Conservation (phyloP, 2,113 vertebrate species). For the Poeciliopsis retropinna region DNA sequence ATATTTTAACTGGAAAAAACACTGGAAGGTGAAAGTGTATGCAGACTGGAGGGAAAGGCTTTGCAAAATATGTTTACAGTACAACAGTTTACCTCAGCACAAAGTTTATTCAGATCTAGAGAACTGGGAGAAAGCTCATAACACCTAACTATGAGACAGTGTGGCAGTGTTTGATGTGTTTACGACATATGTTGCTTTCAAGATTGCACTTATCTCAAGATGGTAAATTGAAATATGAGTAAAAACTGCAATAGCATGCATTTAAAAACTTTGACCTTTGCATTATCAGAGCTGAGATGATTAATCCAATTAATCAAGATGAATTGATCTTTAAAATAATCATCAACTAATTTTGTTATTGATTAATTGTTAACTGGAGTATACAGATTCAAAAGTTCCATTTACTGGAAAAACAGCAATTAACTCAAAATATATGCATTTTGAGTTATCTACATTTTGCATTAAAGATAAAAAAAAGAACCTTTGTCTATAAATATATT, state of each 20-base stretch:
- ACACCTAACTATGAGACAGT: background rate
- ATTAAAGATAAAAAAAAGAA: too few species aligned
- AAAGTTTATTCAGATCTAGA: conserved; percentile 80
- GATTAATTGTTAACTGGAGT: too few species aligned
- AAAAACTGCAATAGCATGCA: background rate
- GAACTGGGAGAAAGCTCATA: conserved; percentile 71
- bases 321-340: too few species aligned
- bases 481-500: too few species aligned
- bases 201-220: background rate
- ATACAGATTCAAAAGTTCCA: too few species aligned
- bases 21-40: conserved; percentile 76
- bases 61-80: conserved; percentile 83
- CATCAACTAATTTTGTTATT: too few species aligned
- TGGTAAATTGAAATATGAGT: background rate
- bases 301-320: too few species aligned
- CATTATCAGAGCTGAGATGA: too few species aligned
- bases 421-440: too few species aligned
- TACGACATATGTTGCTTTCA: background rate
- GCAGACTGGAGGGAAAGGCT: conserved; percentile 86
- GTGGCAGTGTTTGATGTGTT: background rate
- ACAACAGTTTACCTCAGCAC: conserved; percentile 63
- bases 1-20: conserved; percentile 84
- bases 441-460: too few species aligned
- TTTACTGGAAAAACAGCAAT: too few species aligned
- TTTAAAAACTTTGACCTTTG: background rate